These are phyloP conservation scores for Megalops atlanticus DNA, from an alignment of 2,113 vertebrate species.

Conservation along the genomic window DNA sequence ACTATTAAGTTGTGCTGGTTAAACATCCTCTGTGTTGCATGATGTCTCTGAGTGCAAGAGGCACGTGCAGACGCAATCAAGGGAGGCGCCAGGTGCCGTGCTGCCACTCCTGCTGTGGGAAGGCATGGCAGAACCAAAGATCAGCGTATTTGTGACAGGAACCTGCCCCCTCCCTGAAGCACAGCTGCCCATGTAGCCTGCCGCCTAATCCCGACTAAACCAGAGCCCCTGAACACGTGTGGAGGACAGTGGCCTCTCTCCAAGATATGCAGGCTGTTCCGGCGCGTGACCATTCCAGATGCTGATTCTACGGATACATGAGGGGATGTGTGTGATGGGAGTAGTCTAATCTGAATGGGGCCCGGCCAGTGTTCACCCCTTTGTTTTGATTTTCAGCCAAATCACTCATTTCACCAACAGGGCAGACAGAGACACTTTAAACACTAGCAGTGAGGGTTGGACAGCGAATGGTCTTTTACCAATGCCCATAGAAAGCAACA, in stretches of 20 bases:
- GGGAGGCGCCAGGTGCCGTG: no score
- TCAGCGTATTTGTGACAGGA: not conserved
- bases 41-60: not conserved
- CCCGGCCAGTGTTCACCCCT: not conserved
- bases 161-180: not conserved
- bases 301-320: not conserved
- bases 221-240: not conserved
- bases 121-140: not conserved
- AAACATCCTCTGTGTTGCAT: not conserved
- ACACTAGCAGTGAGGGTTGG: no score
- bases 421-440: not conserved
- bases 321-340: not conserved
- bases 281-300: not conserved
- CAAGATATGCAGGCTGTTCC: not conserved
- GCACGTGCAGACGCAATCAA: no score
- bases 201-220: not conserved
- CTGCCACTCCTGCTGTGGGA: not conserved
- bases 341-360: not conserved
- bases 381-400: not conserved
- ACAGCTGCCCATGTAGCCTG: not conserved
- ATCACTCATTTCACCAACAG: not conserved
- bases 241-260: not conserved
- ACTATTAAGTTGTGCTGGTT: no score
- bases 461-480: no score
- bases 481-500: no score